These are phyloP conservation scores for Cotesia chilonis DNA, from an alignment of 1,140 invertebrate species.

Conservation along the genomic window DNA sequence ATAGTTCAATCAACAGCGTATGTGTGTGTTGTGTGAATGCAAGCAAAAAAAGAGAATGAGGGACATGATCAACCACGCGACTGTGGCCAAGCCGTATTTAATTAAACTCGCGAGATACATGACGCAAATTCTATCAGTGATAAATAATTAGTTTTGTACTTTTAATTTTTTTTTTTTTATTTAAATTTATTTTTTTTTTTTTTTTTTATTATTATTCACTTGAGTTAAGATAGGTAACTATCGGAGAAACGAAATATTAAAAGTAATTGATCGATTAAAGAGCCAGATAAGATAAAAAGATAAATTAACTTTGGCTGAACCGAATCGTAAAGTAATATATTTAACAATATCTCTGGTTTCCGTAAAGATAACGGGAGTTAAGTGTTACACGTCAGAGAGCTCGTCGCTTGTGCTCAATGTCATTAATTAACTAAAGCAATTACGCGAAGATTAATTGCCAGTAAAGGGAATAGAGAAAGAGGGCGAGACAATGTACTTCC, in stretches of 20 bases:
- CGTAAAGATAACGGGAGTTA: conserved; percentile 51
- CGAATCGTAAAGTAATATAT: neutral
- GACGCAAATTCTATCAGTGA: conserved; percentile 52
- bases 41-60: conserved; percentile 18
- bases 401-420: conserved; percentile 44
- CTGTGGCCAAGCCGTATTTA: conserved; percentile 48
- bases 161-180: conserved; percentile 4
- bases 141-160: conserved; percentile 48
- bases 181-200: neutral
- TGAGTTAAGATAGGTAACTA: no score
- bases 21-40: neutral
- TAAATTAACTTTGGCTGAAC: neutral
- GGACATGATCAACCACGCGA: conserved; percentile 19
- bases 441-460: conserved; percentile 53
- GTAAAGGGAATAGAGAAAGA: conserved; percentile 16
- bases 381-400: conserved; percentile 41
- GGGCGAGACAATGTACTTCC: conserved; percentile 25
- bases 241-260: no score
- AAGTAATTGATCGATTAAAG: no score
- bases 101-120: conserved; percentile 51
- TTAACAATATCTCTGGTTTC: conserved; percentile 45
- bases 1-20: no score
- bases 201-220: no score
- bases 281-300: no score
- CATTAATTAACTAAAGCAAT: conserved; percentile 55